These are phyloP conservation scores for Epizoanthus ramosus DNA, from an alignment of 92 coral and sea anemone species.

Conservation along the genomic window DNA sequence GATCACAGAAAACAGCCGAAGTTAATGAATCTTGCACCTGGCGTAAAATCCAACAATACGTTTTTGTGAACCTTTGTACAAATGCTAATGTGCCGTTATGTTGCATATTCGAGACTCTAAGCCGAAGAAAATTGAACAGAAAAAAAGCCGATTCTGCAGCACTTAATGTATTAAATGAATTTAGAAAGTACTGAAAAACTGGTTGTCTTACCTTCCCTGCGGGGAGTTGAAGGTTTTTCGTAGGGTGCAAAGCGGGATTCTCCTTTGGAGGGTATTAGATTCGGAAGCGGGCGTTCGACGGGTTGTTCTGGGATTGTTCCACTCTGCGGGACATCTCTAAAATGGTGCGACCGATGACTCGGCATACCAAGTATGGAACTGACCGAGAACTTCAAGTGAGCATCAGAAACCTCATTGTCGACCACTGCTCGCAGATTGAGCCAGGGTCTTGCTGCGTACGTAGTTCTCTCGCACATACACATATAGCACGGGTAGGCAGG, in stretches of 20 bases:
- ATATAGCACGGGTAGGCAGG: constrained; percentile 18
- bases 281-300: background rate
- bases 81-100: too few species aligned
- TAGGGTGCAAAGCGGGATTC: constrained; percentile 31
- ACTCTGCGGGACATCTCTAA: constrained; percentile 11
- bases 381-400: constrained; percentile 40
- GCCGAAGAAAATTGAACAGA: background rate
- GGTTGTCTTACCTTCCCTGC: constrained; percentile 18
- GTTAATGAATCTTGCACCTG: too few species aligned
- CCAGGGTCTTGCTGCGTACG: constrained; percentile 16
- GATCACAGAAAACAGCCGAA: too few species aligned
- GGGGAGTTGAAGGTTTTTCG: constrained; percentile 9
- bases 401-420: constrained; percentile 9
- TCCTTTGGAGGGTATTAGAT: constrained; percentile 4
- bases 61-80: too few species aligned
- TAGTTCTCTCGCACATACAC: constrained; percentile 35
- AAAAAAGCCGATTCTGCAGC: background rate
- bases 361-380: constrained; percentile 35
- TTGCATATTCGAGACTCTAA: too few species aligned
- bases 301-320: background rate
- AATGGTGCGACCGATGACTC: constrained; percentile 12
- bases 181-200: background rate
- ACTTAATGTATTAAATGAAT: background rate
- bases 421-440: constrained; percentile 15
- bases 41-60: too few species aligned